A percentile compares a stretch with the other conserved stretches of the same genome.
These are phyloP conservation scores for Rhea pennata DNA, from an alignment of 2,113 vertebrate genomes.

Conservation along the genomic window DNA sequence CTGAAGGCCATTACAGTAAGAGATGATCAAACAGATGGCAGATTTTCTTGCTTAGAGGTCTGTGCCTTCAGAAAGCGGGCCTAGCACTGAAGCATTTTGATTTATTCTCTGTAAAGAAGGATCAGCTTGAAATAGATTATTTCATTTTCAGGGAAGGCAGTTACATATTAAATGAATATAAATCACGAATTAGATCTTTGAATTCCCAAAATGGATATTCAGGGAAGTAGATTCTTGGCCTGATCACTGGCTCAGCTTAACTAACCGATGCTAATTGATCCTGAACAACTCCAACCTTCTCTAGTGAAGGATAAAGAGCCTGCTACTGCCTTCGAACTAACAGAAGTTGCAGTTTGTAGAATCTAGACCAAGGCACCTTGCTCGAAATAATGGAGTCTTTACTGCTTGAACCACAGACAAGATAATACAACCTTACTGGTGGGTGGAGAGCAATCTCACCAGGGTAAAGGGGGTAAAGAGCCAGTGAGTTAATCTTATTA, in stretches of 20 bases:
- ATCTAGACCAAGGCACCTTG: neutral
- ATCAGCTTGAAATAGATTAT: constrained; percentile 19
- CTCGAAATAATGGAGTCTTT: neutral
- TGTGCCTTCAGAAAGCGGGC: neutral
- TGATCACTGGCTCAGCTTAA: neutral
- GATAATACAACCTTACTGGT: neutral
- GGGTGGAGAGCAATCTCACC: neutral
- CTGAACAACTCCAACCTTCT: neutral
- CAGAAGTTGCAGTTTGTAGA: neutral
- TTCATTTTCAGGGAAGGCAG: neutral
- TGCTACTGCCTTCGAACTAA: neutral
- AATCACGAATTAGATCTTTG: neutral
- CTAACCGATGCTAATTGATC: neutral
- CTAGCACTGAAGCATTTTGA: constrained; percentile 5
- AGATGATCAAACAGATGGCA: neutral
- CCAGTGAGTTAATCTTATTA: neutral
- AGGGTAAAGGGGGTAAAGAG: neutral
- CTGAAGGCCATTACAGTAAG: constrained; percentile 2
- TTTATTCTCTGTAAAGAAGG: constrained; percentile 26
- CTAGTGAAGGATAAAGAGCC: neutral
- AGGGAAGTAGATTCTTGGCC: neutral
- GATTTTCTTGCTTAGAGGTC: constrained; percentile 11
- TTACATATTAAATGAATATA: neutral
- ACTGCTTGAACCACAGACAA: neutral
- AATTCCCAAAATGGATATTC: neutral